Conservation (phyloP, 2,888 invertebrate species). For the Phaedon cochleariae region DNA sequence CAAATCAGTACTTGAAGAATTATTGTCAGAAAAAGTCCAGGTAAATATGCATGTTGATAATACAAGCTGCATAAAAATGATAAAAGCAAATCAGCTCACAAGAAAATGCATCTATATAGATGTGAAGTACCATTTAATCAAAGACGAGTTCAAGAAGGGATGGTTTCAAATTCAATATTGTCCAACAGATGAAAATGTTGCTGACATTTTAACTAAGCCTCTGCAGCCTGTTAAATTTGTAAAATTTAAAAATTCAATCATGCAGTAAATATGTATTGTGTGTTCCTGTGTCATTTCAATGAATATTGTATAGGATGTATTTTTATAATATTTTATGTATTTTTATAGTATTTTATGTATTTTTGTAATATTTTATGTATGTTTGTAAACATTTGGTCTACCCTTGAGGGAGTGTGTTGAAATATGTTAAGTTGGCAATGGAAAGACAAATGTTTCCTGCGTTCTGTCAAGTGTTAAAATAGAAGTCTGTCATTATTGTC, state of each 20-base stretch:
- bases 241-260: neutral
- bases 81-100: neutral
- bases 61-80: slow-evolving; percentile 2
- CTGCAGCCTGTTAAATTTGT: neutral
- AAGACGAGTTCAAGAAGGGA: slow-evolving; percentile 3
- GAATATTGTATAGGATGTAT: no score
- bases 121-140: slow-evolving; percentile 4
- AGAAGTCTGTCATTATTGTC: no score
- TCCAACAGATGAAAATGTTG: neutral
- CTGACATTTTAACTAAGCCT: slow-evolving; percentile 4
- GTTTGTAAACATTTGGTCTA: no score
- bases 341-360: no score
- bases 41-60: neutral
- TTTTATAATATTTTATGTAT: no score
- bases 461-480: no score
- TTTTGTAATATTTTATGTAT: no score
- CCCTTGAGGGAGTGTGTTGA: no score
- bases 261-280: no score
- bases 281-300: no score
- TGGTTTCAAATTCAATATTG: neutral
- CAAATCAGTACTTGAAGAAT: neutral
- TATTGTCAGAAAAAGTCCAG: neutral
- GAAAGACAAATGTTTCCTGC: no score
- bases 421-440: no score
- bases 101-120: slow-evolving; percentile 7